A percentile compares a stretch with the other conserved stretches of the same genome.
phyloP scores from a whole-genome alignment of 2,888 invertebrate genomes.

The Torymus aiolomorphi region DNA sequence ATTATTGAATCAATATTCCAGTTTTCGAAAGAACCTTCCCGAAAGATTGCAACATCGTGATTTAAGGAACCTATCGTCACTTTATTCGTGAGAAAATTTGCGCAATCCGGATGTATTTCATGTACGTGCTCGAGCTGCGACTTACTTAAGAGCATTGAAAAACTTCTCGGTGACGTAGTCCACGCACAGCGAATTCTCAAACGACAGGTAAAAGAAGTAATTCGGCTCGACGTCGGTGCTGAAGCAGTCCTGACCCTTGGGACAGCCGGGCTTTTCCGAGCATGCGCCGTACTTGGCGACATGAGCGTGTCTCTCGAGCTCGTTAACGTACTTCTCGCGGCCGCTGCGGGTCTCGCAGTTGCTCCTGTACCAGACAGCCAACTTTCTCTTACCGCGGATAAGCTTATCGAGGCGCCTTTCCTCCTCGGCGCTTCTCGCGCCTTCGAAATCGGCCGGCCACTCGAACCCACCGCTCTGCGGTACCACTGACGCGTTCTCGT shows the following conservation, averaged over 20 bases:
- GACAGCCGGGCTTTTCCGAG: conserved; percentile 75
- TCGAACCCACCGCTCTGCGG: background rate
- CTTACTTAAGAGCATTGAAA: conserved; percentile 78
- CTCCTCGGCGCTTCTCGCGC: background rate
- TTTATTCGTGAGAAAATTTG: too few relatives aligned
- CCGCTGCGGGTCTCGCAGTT: conserved; percentile 76
- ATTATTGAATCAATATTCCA: too few relatives aligned
- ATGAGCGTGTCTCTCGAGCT: conserved; percentile 78
- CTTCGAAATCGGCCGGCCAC: conserved; percentile 56
- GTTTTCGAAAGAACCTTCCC: too few relatives aligned
- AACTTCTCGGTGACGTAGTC: conserved; percentile 85
- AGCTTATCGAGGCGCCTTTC: background rate
- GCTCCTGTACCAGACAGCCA: conserved; percentile 79
- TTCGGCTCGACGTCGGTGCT: conserved; percentile 76
- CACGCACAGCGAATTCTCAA: conserved; percentile 83
- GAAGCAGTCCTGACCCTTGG: conserved; percentile 70
- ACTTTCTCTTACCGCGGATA: conserved; percentile 73
- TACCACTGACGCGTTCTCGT: background rate
- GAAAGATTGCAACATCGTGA: too few relatives aligned
- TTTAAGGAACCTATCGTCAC: too few relatives aligned
- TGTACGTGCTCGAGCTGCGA: conserved; percentile 57
- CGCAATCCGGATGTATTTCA: too few relatives aligned
- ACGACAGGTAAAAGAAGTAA: conserved; percentile 84
- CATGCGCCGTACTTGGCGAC: conserved; percentile 83
- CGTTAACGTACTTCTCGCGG: conserved; percentile 75